Conservation (phyloP, 2,888 invertebrate species). For the Agrochola lota region DNA sequence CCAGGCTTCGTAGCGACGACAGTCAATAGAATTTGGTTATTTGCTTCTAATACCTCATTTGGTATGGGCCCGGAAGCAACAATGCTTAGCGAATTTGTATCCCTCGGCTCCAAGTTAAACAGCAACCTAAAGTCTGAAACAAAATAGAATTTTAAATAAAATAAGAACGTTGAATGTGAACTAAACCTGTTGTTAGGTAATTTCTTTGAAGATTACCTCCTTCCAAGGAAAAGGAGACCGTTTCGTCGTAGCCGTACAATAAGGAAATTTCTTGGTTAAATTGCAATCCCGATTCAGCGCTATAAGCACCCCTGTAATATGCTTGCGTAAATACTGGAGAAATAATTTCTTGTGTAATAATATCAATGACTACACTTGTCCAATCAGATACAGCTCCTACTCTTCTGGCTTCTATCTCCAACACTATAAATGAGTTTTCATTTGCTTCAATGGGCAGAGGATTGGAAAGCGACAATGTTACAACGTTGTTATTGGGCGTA, state of each 20-base stretch:
- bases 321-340: slow-evolving; percentile 72
- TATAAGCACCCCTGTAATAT: slow-evolving; percentile 71
- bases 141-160: no score
- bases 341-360: slow-evolving; percentile 67
- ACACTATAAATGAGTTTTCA: slow-evolving; percentile 71
- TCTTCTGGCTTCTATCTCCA: slow-evolving; percentile 78
- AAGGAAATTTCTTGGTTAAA: no score
- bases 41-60: slow-evolving; percentile 64
- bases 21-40: slow-evolving; percentile 68
- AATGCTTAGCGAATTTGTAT: slow-evolving; percentile 57
- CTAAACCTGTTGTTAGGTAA: no score
- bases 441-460: slow-evolving; percentile 67
- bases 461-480: slow-evolving; percentile 65
- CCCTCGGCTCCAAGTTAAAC: slow-evolving; percentile 60
- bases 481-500: slow-evolving; percentile 61
- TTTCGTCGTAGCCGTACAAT: no score
- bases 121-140: slow-evolving; percentile 24
- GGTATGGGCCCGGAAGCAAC: slow-evolving; percentile 55
- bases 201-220: no score
- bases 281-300: no score
- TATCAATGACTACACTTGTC: slow-evolving; percentile 73
- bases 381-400: slow-evolving; percentile 74
- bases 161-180: no score
- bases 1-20: slow-evolving; percentile 68
- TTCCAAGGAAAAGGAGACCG: no score